Evolutionary conservation across 2,113 vertebrate genomes (phyloP).

Genomic region (Ramphastos sulfuratus): DNA sequence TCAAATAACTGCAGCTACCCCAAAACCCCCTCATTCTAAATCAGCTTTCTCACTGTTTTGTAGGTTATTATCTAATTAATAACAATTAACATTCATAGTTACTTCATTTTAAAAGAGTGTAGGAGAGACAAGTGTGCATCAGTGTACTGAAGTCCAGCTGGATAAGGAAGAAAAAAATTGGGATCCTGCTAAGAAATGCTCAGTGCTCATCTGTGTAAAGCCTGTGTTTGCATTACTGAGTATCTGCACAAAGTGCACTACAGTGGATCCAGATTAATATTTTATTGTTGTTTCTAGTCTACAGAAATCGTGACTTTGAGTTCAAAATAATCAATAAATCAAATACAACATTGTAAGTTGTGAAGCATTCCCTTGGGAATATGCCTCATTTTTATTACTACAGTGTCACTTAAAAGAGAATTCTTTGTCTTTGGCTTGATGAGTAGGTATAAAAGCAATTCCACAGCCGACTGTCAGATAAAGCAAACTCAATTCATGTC

Average conservation of each 20-base stretch:
- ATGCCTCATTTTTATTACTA: conserved; percentile 18
- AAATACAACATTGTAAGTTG: conserved; percentile 60
- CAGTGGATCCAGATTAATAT: conserved; percentile 2
- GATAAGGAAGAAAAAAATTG: not conserved
- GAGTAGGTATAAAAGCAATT: conserved; percentile 67
- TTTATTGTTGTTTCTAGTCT: conserved; percentile 25
- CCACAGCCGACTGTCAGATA: conserved; percentile 63
- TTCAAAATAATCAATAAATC: conserved; percentile 72
- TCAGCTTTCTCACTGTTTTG: not conserved
- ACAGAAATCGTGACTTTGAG: conserved; percentile 40
- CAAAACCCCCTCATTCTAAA: not conserved
- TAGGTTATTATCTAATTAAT: not conserved
- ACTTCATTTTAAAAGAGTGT: not conserved
- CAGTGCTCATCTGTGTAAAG: not conserved
- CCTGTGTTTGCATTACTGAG: not conserved
- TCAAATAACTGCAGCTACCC: not conserved
- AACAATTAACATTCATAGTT: not conserved
- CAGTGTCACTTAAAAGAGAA: conserved; percentile 52
- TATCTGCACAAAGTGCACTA: not conserved
- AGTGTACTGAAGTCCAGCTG: not conserved
- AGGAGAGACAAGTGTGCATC: not conserved
- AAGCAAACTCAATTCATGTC: conserved; percentile 65
- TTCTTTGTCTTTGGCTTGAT: conserved; percentile 71
- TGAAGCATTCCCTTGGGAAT: conserved; percentile 51
- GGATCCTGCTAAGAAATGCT: not conserved